phyloP scores from a whole-genome alignment of 2,113 vertebrate genomes.

The Pseudorhombus dupliciocellatus region DNA sequence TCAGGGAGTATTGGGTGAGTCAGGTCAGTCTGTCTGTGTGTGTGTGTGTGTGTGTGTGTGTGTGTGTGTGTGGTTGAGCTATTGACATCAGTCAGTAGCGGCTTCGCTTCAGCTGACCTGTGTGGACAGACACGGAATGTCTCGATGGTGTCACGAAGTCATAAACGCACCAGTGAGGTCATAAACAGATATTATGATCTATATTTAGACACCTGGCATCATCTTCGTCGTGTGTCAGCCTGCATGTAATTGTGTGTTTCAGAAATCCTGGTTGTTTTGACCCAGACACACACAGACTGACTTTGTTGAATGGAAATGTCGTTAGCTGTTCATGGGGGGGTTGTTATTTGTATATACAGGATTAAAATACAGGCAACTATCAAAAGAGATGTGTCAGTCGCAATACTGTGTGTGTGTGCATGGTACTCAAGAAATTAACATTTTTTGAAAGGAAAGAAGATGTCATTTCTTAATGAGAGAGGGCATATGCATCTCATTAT shows the following conservation, averaged over 20 bases:
- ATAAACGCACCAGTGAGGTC: slow-evolving; percentile 41
- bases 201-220: slow-evolving; percentile 47
- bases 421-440: slow-evolving; percentile 62
- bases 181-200: slow-evolving; percentile 51
- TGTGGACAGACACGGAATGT: slow-evolving; percentile 46
- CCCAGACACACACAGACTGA: background rate
- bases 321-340: too few species aligned
- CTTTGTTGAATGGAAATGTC: background rate
- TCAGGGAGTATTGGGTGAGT: slow-evolving; percentile 32
- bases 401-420: background rate
- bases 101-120: slow-evolving; percentile 34
- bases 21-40: slow-evolving; percentile 27
- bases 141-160: slow-evolving; percentile 43
- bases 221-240: slow-evolving; percentile 19
- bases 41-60: slow-evolving; percentile 38
- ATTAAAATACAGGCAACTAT: slow-evolving; percentile 33
- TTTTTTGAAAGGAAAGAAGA: slow-evolving; percentile 64
- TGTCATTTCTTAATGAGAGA: slow-evolving; percentile 70
- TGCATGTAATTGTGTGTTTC: slow-evolving; percentile 6
- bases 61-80: slow-evolving; percentile 16
- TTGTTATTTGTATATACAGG: background rate
- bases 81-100: slow-evolving; percentile 42
- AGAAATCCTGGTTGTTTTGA: slow-evolving; percentile 3
- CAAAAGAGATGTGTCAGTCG: slow-evolving; percentile 15
- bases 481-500: slow-evolving; percentile 77